Evolutionary conservation across 2,797 vertebrate genomes (phyloP).

Genomic region (Xiphophorus birchmanni): DNA sequence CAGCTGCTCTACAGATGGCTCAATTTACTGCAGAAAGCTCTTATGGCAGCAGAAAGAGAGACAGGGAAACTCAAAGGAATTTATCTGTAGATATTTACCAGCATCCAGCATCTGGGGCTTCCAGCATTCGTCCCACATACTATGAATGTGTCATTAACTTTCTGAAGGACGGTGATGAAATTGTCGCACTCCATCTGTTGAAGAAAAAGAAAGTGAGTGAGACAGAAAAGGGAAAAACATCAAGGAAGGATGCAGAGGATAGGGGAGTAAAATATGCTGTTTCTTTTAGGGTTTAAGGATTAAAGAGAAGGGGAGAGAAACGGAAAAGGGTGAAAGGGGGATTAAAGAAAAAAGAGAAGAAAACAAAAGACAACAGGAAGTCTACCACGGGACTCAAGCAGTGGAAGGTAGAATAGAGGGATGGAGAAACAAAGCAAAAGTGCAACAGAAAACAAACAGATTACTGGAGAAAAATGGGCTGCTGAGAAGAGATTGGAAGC

Average conservation of each 20-base stretch:
- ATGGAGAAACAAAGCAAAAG: slow-evolving; percentile 33
- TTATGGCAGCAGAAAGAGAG: slow-evolving; percentile 11
- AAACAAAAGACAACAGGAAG: slow-evolving; percentile 15
- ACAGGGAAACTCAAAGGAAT: not conserved
- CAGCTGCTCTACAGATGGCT: slow-evolving; percentile 18
- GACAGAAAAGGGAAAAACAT: slow-evolving; percentile 20
- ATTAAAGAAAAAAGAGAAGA: slow-evolving; percentile 23
- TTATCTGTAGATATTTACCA: slow-evolving; percentile 75
- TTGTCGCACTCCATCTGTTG: slow-evolving; percentile 83
- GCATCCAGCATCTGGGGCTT: slow-evolving; percentile 84
- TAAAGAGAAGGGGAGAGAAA: slow-evolving; percentile 8
- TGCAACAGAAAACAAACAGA: slow-evolving; percentile 26
- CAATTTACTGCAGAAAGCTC: slow-evolving; percentile 6
- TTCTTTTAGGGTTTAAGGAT: slow-evolving; percentile 32
- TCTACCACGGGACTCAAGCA: slow-evolving; percentile 15
- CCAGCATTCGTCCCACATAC: slow-evolving; percentile 85
- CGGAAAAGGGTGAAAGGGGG: slow-evolving; percentile 12
- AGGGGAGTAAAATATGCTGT: slow-evolving; percentile 1
- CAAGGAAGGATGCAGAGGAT: slow-evolving; percentile 27
- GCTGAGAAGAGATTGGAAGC: slow-evolving; percentile 42
- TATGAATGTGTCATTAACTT: slow-evolving; percentile 81
- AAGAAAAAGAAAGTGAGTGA: slow-evolving; percentile 28
- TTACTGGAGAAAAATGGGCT: slow-evolving; percentile 18
- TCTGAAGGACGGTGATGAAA: slow-evolving; percentile 86
- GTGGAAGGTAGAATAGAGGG: slow-evolving; percentile 25